phyloP scores from a whole-genome alignment of 2,113 vertebrate species.

The Heterochromis multidens region DNA sequence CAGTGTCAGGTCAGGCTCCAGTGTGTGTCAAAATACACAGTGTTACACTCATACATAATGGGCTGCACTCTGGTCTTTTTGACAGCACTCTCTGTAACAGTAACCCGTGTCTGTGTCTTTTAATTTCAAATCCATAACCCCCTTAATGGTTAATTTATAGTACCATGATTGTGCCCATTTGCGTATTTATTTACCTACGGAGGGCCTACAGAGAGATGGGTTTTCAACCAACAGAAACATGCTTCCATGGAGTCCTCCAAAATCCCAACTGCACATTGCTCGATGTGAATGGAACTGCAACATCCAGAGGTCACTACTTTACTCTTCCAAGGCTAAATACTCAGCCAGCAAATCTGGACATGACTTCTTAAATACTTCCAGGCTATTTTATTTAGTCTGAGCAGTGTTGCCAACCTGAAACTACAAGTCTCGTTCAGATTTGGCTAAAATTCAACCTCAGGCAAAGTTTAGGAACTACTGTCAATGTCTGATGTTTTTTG shows the following conservation, averaged over 20 bases:
- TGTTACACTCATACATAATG: constrained; percentile 4
- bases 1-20: constrained; percentile 44
- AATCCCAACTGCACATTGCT: not conserved
- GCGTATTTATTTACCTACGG: too few relatives aligned
- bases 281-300: not conserved
- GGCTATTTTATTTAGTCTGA: not conserved
- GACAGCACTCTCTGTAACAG: not conserved
- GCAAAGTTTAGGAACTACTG: not conserved
- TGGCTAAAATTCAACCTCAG: not conserved
- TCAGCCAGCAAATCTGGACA: not conserved
- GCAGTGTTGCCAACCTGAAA: not conserved
- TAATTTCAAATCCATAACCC: not conserved
- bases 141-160: not conserved
- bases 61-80: not conserved
- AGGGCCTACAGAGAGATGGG: too few relatives aligned
- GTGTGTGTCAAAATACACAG: constrained; percentile 49
- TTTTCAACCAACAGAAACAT: too few relatives aligned
- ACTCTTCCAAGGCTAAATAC: not conserved
- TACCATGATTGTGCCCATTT: too few relatives aligned
- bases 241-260: not conserved
- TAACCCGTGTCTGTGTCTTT: too few relatives aligned
- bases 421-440: not conserved
- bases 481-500: too few relatives aligned
- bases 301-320: not conserved
- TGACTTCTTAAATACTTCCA: not conserved